Conservation (phyloP, 2,113 vertebrate species). For the Australoheros scitulus region DNA sequence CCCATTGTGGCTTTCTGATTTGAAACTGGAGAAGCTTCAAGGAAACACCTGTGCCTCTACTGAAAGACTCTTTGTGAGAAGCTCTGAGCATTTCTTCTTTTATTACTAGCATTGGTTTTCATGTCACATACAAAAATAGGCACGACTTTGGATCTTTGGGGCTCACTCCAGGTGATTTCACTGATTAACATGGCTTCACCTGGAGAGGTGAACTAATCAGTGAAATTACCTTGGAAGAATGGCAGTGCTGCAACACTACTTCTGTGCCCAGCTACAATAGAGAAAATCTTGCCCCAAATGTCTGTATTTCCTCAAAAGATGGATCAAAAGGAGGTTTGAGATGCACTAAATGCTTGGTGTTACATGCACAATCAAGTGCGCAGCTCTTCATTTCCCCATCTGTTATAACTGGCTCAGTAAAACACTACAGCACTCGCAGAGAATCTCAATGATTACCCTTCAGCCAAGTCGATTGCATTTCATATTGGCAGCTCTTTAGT, state of each 20-base stretch:
- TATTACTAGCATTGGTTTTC: conserved; percentile 7
- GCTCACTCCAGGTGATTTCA: conserved; percentile 10
- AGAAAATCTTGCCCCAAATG: background rate
- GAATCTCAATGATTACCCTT: conserved; percentile 16
- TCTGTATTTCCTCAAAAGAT: conserved; percentile 17
- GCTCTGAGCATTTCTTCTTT: conserved; percentile 2
- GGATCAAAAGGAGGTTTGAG: conserved; percentile 7
- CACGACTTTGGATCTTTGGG: conserved; percentile 6
- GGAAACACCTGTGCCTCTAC: conserved; percentile 16
- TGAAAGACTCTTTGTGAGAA: background rate
- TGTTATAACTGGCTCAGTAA: conserved; percentile 34
- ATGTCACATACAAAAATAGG: conserved; percentile 15
- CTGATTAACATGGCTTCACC: conserved; percentile 33
- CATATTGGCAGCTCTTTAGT: background rate
- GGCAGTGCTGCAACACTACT: conserved; percentile 14
- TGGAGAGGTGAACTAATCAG: conserved; percentile 23
- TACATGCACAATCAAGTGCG: conserved; percentile 17
- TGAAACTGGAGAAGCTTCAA: conserved; percentile 4
- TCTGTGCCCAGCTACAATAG: background rate
- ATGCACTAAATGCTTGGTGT: conserved; percentile 10
- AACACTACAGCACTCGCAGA: background rate
- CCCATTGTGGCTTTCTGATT: background rate
- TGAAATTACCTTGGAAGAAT: conserved; percentile 33
- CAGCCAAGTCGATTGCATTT: background rate
- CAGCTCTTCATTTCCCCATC: conserved; percentile 13